Evolutionary conservation across 2,113 vertebrate species (phyloP).

Genomic region (Chascanopsetta lugubris): DNA sequence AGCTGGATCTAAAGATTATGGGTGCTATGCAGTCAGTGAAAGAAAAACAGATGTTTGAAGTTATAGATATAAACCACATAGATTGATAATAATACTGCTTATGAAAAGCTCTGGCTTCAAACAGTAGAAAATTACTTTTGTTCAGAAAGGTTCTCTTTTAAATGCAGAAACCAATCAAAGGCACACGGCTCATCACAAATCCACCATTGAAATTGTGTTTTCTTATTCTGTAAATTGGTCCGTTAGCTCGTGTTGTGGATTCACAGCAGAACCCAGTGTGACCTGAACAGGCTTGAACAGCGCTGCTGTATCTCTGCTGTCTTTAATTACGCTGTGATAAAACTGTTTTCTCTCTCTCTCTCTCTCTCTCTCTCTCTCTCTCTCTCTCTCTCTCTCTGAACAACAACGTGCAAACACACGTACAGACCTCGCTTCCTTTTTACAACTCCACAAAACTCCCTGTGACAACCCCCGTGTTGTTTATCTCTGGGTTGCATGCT

Average conservation of each 20-base stretch:
- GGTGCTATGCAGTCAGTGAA: too few species aligned
- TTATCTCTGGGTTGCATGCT: neutral
- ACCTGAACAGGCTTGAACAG: neutral
- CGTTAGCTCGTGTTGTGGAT: neutral
- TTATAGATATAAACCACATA: too few species aligned
- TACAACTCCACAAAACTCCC: neutral
- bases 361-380: neutral
- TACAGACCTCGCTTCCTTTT: constrained; percentile 10
- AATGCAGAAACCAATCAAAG: too few species aligned
- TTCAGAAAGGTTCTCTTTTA: too few species aligned
- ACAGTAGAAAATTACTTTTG: too few species aligned
- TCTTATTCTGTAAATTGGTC: neutral
- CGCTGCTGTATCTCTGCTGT: neutral
- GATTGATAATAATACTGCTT: too few species aligned
- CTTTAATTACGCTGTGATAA: constrained; percentile 9
- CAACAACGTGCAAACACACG: neutral
- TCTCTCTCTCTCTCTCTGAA: neutral
- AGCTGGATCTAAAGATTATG: too few species aligned
- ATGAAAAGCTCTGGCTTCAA: too few species aligned
- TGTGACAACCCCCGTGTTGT: neutral
- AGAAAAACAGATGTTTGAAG: too few species aligned
- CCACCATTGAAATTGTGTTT: too few species aligned
- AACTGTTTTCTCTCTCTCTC: neutral
- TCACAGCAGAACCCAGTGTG: neutral
- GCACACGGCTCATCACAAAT: too few species aligned